Base-by-base conservation (phyloP, 2,113 vertebrate species). In the Romanogobio albipinnatus region DNA sequence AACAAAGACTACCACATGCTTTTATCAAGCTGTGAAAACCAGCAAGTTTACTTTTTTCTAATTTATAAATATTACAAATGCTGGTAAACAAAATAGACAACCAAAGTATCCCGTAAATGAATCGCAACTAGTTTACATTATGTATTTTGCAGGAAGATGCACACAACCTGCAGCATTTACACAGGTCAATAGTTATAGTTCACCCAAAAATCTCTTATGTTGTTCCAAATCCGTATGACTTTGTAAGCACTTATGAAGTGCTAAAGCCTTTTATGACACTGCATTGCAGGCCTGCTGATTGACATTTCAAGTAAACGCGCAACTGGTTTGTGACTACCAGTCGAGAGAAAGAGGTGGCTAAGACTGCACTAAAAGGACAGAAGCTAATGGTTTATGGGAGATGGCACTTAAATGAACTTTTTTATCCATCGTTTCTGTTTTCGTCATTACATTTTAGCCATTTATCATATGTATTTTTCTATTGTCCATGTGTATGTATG, bases 381-480 rank as follows among this genome's bases (percentile, higher is more conserved):
- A 86, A 89, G 79, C 79, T 66, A 64, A 66, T 36, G 62, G 24
- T 33, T 49, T 43, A 74, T 81, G 58, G 29, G 78, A 86, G 47
- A 82, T 64, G 73, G 84, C 84, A 86, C 84, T 82, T 86, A 86
- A 74, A 77, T 8, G 15, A 89, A 76, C 59, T 5, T 58, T 82
- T 89, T 83, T 88, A 90, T 94, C 92, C 90, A 89, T 92, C 88
- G 87, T 89, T 84, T 89, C 90, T 92, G 76, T 93, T 91, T 89
- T 92, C 89, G 87, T 92, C 84, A 80, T 91, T 87, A 89, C 83
- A 89, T 92, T 92, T 89, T 81, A 53, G 43, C 80, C 83, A 84
- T 90, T 92, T 92, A 91, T 91, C 86, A 92, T 93, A 91, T 91
- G 92, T 94, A 94, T 95, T 95, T 95, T 95, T 95, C 89, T 94